Evolutionary conservation across 2,888 invertebrate species (phyloP).

Genomic region (Ellobium chinense): DNA sequence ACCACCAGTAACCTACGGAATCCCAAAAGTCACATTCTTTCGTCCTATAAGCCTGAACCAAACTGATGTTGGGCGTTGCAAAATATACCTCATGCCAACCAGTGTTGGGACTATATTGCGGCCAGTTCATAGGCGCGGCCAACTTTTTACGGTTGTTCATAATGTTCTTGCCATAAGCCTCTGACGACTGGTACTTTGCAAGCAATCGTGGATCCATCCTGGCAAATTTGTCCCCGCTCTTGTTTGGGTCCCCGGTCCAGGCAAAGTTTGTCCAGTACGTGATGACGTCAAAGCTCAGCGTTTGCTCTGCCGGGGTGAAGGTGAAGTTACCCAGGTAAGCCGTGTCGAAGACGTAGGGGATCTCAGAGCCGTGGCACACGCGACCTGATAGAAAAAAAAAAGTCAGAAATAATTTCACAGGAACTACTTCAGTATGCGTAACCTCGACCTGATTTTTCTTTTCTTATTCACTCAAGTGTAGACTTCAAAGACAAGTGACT

Average conservation of each 20-base stretch:
- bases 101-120: conserved; percentile 50
- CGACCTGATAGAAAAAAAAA: conserved; percentile 62
- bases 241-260: conserved; percentile 65
- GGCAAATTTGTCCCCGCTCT: not conserved
- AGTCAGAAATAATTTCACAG: not conserved
- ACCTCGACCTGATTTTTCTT: too few species aligned
- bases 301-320: conserved; percentile 58
- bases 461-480: too few species aligned
- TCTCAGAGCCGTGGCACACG: conserved; percentile 71
- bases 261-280: conserved; percentile 74
- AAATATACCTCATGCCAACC: conserved; percentile 54
- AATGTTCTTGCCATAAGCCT: not conserved
- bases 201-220: not conserved
- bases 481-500: too few species aligned
- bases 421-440: too few species aligned
- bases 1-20: conserved; percentile 58
- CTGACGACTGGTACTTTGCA: not conserved
- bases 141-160: not conserved
- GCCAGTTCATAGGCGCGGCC: conserved; percentile 52
- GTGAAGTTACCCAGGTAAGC: conserved; percentile 57
- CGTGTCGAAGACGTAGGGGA: conserved; percentile 64
- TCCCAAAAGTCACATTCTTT: conserved; percentile 70
- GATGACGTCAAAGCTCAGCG: conserved; percentile 59
- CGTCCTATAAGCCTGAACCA: conserved; percentile 53
- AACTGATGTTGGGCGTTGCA: conserved; percentile 55